These are phyloP conservation scores for Spodoptera exigua DNA, from an alignment of 2,888 invertebrate species.

Conservation along the genomic window DNA sequence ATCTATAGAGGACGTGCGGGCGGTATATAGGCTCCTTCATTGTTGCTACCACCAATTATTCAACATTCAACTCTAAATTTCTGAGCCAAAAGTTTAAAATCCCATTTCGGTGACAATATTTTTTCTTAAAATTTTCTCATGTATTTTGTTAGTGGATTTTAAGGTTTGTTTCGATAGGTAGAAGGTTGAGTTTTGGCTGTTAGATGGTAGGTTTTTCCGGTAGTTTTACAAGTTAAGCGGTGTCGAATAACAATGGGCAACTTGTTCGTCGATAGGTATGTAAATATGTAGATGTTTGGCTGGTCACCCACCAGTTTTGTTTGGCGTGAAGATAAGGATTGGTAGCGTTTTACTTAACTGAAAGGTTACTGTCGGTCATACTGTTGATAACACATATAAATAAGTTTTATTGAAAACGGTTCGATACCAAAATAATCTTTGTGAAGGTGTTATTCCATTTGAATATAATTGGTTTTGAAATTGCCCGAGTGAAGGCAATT, in stretches of 20 bases:
- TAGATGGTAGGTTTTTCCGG: constrained; percentile 74
- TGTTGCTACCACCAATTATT: constrained; percentile 68
- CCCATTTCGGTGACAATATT: constrained; percentile 22
- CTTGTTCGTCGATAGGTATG: constrained; percentile 86
- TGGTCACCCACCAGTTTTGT: constrained; percentile 82
- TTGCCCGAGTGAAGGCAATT: too few relatives aligned
- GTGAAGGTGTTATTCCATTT: too few relatives aligned
- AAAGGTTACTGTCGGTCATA: constrained; percentile 61
- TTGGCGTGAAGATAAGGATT: constrained; percentile 69
- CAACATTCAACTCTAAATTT: constrained; percentile 54
- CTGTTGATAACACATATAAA: constrained; percentile 38
- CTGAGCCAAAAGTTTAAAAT: constrained; percentile 47
- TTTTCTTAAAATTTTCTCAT: constrained; percentile 73
- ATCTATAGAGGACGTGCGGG: constrained; percentile 90
- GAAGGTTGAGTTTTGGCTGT: constrained; percentile 64
- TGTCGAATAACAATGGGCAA: constrained; percentile 83
- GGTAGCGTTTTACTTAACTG: constrained; percentile 53
- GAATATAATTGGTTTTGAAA: too few relatives aligned
- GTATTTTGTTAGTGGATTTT: constrained; percentile 37
- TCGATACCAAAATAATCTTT: too few relatives aligned
- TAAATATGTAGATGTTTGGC: constrained; percentile 85
- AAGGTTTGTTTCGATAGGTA: constrained; percentile 4
- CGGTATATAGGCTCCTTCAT: constrained; percentile 80
- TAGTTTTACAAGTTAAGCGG: constrained; percentile 78
- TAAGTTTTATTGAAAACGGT: too few relatives aligned